Evolutionary conservation across 2,113 vertebrate species (phyloP).

Genomic region (Urocolius indicus): DNA sequence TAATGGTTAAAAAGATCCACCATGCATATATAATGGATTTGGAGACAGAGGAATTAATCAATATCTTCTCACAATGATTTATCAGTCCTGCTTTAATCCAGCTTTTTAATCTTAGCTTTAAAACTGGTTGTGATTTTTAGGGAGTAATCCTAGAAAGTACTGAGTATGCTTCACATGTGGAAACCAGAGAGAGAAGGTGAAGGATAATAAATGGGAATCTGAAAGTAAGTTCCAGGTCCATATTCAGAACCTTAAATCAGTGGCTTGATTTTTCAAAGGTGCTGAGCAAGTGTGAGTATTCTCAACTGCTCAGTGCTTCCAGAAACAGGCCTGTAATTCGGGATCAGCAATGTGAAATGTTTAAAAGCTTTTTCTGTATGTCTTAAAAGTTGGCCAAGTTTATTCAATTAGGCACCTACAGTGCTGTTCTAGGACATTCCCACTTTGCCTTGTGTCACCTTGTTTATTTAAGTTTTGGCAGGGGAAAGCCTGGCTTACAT

Average conservation of each 20-base stretch:
- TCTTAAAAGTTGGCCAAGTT: neutral
- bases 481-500: neutral
- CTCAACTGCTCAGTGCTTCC: rapidly evolving
- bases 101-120: neutral
- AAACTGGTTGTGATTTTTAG: neutral
- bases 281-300: neutral
- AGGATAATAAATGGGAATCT: neutral
- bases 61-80: neutral
- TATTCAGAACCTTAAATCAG: neutral
- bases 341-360: neutral
- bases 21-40: rapidly evolving
- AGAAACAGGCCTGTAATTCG: neutral
- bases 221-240: neutral
- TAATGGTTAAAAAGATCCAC: neutral
- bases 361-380: neutral
- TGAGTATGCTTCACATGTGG: neutral
- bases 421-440: neutral
- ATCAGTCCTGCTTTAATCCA: too few relatives aligned
- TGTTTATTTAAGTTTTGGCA: neutral
- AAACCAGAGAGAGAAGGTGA: neutral
- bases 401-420: neutral
- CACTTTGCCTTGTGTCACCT: neutral
- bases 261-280: neutral
- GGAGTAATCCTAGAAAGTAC: neutral
- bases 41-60: neutral